A percentile compares a stretch with the other conserved stretches of the same genome.
Conservation (phyloP, 2,888 invertebrate species). For the Piscicola geometra region DNA sequence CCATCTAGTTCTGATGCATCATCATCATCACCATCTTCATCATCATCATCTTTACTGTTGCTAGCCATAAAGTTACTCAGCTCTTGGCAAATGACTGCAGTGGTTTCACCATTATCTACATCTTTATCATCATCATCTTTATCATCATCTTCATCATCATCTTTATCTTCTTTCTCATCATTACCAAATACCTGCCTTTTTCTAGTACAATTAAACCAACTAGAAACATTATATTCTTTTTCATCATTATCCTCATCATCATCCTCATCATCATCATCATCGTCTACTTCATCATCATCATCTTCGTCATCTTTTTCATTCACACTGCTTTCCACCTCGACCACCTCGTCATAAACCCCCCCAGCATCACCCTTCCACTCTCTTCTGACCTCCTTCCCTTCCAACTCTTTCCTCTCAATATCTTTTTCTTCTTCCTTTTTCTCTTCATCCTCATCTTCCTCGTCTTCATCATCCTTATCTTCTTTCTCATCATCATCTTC, state of each 20-base stretch:
- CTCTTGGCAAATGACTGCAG: slow-evolving; percentile 19
- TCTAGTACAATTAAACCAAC: too few species aligned
- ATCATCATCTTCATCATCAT: slow-evolving; percentile 12
- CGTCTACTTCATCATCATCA: neutral
- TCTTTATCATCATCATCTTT: slow-evolving; percentile 30
- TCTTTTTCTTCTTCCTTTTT: slow-evolving; percentile 5
- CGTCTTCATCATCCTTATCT: slow-evolving; percentile 8
- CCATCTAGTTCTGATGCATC: neutral
- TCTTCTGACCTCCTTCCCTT: neutral
- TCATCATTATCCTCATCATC: slow-evolving; percentile 9
- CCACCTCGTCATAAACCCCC: neutral
- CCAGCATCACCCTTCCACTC: neutral
- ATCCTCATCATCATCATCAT: neutral
- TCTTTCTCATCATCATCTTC: neutral
- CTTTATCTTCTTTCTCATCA: neutral
- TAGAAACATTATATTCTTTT: neutral
- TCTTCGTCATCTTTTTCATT: neutral
- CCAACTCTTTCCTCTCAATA: neutral
- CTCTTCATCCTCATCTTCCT: neutral
- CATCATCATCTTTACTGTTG: neutral
- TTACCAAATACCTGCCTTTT: too few species aligned
- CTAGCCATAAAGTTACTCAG: neutral
- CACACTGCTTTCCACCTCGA: neutral
- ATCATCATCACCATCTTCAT: slow-evolving; percentile 20
- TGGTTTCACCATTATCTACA: slow-evolving; percentile 29